A percentile compares a stretch with the other conserved stretches of the same genome.
Conservation (phyloP, 1,140 invertebrate genomes). For the Mizuhopecten yessoensis region DNA sequence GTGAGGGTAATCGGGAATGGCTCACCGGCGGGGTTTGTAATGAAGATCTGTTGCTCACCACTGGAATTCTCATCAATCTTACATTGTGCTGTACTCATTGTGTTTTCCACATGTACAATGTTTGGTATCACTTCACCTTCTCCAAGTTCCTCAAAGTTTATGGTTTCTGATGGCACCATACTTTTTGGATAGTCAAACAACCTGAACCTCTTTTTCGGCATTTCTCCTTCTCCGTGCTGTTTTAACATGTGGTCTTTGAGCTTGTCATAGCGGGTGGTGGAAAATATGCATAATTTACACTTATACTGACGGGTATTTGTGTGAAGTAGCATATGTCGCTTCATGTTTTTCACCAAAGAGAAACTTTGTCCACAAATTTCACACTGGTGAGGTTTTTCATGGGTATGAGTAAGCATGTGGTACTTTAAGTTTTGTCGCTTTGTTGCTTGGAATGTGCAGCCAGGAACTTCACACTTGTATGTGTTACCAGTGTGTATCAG, state of each 20-base stretch:
- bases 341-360: conserved; percentile 79
- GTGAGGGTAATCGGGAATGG: conserved; percentile 33
- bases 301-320: conserved; percentile 69
- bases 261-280: conserved; percentile 85
- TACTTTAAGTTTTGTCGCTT: conserved; percentile 84
- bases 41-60: conserved; percentile 44
- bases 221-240: conserved; percentile 73
- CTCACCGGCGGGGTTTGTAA: conserved; percentile 48
- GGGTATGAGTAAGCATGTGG: conserved; percentile 85
- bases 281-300: conserved; percentile 84
- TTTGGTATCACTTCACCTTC: background rate
- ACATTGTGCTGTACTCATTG: background rate
- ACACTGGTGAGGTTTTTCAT: conserved; percentile 87
- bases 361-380: conserved; percentile 86
- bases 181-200: conserved; percentile 63
- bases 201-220: conserved; percentile 63
- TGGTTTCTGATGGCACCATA: conserved; percentile 45
- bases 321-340: conserved; percentile 79
- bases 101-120: conserved; percentile 48
- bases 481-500: conserved; percentile 85
- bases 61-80: background rate
- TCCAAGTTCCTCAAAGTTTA: background rate
- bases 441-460: conserved; percentile 82
- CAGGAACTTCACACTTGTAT: conserved; percentile 84
- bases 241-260: conserved; percentile 85